Evolutionary conservation across 2,888 invertebrate genomes (phyloP), one percentile per base, ranked within the genome.

Genomic region (Pemphredon lugubris): DNA sequence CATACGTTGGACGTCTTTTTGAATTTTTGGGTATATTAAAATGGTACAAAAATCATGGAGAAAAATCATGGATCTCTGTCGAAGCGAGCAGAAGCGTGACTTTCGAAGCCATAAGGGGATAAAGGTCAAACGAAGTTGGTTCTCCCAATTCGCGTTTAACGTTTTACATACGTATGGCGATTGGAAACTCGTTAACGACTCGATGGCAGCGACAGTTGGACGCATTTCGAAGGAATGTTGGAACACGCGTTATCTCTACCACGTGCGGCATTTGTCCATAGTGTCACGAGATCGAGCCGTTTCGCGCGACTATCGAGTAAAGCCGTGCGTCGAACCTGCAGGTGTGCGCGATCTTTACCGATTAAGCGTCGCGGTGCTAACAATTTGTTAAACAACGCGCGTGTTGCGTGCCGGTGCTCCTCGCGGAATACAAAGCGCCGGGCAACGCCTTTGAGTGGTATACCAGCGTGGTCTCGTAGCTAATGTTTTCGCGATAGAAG

Each of bases 311-410:
- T 72, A 26, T 60, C 51, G 37, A 66, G 72, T 48, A 45, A 51
- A 39, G 14, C 9, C 2, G 48, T 50, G 23, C 18, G n/a, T 32
- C 57, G 34, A 14, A 13, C 23, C n/a, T 18, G 72, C 67, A 68
- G 73, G 58, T 63, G n/a, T n/a, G n/a, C n/a, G 68, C 55, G 74
- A 74, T 74, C 59, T 18, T 21, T 39, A 57, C 47, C 57, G 75
- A 75, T 75, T 69, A 73, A 69, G 66, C 57, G 47, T 32, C 60
- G 45, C 51, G 57, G 44, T 50, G 50, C 48, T 58, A 54, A 58
- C 66, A 63, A 75, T 75, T 77, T 77, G 73, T 66, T 67, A 77
- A 75, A 73, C 77, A 73, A 67, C 66, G 59, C 66, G 59, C 75
- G 73, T 72, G 75, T 73, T 45, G 66, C 53, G 42, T 32, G 60